Evolutionary conservation across 2,113 vertebrate genomes (phyloP), one percentile per base, ranked within the genome.

Genomic region (Gallinago media): DNA sequence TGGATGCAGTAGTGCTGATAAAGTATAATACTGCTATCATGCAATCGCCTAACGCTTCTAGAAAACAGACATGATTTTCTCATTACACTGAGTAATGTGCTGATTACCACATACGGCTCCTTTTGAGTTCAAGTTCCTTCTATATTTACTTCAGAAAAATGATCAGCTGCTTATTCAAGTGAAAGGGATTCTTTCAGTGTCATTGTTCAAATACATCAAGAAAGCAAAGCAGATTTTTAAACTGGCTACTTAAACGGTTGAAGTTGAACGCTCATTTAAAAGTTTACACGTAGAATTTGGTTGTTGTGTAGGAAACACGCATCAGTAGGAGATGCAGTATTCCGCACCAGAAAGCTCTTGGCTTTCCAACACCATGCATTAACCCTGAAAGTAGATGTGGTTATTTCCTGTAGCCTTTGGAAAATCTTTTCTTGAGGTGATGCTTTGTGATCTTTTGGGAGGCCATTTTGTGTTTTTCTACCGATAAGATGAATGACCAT

Each of bases 21-120:
- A 87, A 97, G 78, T 89, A 55, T 84, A 70, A 68, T 80, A 29
- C 82, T 50, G 12, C 83, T 92, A 94, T 94, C 91, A 70, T 67
- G 85, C 82, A 83, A 75, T 78, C 23, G 6, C 71, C 85, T 94
- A 85, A 92, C 59, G 70, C 92, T 79, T 84, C 72, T 59, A 59
- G 89, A 94, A 96, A 96, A 79, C 56, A 82, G 84, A 94, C 88
- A 92, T 89, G 74, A 79, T 89, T 95, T 96, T 94, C 87, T 96
- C 88, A 94, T 97, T 97, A 95, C n/a, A 46, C 54, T 59, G 42
- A 78, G 71, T 91, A 85, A 91, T 90, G 82, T 67, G 63, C 73
- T 91, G 89, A 95, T 96, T 94, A 93, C 85, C 70, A 62, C 91
- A 92, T 78, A 92, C 44, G 12, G 79, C 86, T 97, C 47, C 76